Base-by-base conservation (phyloP, 1,140 invertebrate species). In the Drosophila orena region DNA sequence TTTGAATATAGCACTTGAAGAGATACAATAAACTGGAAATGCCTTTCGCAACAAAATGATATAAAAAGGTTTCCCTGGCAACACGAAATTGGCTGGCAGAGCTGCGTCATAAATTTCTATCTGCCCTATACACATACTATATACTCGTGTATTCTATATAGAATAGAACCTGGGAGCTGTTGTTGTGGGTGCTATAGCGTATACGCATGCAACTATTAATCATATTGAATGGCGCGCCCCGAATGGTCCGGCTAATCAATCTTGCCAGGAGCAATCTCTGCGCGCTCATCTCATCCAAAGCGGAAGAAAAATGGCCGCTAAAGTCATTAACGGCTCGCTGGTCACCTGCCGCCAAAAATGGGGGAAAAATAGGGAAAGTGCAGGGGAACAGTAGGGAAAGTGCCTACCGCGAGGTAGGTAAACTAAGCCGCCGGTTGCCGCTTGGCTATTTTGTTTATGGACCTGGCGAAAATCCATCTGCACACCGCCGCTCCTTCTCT, bases 301-400 rank as follows among this genome's bases (percentile, higher is more conserved):
- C 24, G 44, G 43, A 85, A 85, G 81, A 85, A 85, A 85, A 86
- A 85, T 85, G 81, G 78, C 74, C 77, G 81, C 66, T 86, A 88
- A 88, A 88, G 83, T 88, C 83, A 88, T 88, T 88, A 88, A 89
- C 84, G 83, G 76, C 79, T 88, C 65, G 68, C 59, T 88, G 83
- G 71, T 77, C 83, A 88, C 84, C 81, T 88, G 83, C 56, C 73
- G 66, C 27, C 53, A 65, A 60, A 47, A 60, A 49, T 42, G 34
- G 24, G 35, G 64, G 4, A 6, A n/a, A n/a, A n/a, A n/a, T n/a
- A n/a, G n/a, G n/a, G n/a, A n/a, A n/a, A n/a, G n/a, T n/a, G n/a
- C 4, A 4, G 30, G 35, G 35, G 12, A 37, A 11, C 1, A 10
- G 3, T 4, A 14, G 15, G 37, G 7, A 27, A 17, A 11, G 8